Evolutionary conservation across 2,113 vertebrate genomes (phyloP).

Genomic region (Micronycteris hirsuta): DNA sequence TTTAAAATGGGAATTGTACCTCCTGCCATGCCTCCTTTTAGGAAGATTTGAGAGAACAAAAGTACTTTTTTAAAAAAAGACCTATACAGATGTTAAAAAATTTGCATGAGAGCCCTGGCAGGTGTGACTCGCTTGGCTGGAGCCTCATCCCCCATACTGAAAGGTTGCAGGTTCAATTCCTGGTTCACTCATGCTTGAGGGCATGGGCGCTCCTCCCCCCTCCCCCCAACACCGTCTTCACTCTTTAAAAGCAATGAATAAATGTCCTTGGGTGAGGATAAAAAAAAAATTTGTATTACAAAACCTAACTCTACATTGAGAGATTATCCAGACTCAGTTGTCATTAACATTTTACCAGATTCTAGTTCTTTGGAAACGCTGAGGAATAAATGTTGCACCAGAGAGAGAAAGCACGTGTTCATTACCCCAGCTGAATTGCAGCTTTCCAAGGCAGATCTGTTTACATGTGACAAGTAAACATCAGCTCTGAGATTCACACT

Average conservation of each 20-base stretch:
- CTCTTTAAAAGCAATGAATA: too few relatives aligned
- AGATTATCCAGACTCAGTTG: slow-evolving; percentile 69
- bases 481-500: background rate
- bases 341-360: slow-evolving; percentile 66
- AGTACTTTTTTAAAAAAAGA: background rate
- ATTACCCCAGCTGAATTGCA: slow-evolving; percentile 45
- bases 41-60: background rate
- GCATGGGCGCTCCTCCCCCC: too few relatives aligned
- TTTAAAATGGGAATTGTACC: background rate
- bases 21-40: background rate
- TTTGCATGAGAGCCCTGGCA: too few relatives aligned
- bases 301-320: slow-evolving; percentile 69
- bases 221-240: too few relatives aligned
- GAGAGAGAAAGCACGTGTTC: background rate
- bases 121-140: too few relatives aligned
- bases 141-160: too few relatives aligned
- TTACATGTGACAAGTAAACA: slow-evolving; percentile 65
- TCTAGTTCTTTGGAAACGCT: slow-evolving; percentile 65
- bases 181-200: too few relatives aligned
- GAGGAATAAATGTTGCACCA: background rate
- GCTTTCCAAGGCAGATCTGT: slow-evolving; percentile 53
- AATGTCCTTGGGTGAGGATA: too few relatives aligned
- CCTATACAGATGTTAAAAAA: background rate
- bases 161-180: too few relatives aligned
- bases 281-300: slow-evolving; percentile 26